Conservation (phyloP, 2,113 vertebrate species). For the Ovis aries region DNA sequence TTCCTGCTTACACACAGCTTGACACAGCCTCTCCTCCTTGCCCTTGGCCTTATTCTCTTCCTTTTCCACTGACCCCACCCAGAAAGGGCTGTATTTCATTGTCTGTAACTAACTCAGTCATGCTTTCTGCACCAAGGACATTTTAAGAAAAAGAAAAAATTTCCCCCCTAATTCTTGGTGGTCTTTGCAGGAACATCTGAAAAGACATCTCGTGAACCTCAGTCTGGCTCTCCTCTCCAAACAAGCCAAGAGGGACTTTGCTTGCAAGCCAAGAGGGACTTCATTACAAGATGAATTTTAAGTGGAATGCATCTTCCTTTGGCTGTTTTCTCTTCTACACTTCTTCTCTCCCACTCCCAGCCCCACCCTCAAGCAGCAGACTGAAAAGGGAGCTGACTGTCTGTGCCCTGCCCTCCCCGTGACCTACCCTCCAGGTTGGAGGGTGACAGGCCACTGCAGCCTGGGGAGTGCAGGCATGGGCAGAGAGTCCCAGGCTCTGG, state of each 20-base stretch:
- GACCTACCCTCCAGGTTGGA: background rate
- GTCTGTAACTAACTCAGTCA: background rate
- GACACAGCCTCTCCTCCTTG: background rate
- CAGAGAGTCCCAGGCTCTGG: slow-evolving; percentile 39
- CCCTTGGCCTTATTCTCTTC: background rate
- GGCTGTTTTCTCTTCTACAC: background rate
- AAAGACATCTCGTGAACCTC: background rate
- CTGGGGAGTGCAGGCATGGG: background rate
- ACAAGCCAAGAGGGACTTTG: background rate
- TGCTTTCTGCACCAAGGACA: slow-evolving; percentile 14
- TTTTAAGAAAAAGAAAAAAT: background rate
- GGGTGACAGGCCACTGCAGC: background rate
- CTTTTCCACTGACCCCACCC: background rate
- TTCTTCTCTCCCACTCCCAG: background rate
- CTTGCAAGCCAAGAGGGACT: background rate
- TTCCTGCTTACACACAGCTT: background rate
- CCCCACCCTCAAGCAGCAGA: background rate
- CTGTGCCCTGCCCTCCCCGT: background rate
- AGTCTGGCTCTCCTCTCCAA: background rate
- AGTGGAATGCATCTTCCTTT: background rate
- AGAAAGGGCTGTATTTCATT: slow-evolving; percentile 1
- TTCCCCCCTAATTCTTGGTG: background rate
- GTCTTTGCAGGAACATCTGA: background rate
- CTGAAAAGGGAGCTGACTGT: background rate
- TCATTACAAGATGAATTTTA: background rate